phyloP scores from a whole-genome alignment of 2,113 vertebrate species.

The Corynorhinus townsendii region DNA sequence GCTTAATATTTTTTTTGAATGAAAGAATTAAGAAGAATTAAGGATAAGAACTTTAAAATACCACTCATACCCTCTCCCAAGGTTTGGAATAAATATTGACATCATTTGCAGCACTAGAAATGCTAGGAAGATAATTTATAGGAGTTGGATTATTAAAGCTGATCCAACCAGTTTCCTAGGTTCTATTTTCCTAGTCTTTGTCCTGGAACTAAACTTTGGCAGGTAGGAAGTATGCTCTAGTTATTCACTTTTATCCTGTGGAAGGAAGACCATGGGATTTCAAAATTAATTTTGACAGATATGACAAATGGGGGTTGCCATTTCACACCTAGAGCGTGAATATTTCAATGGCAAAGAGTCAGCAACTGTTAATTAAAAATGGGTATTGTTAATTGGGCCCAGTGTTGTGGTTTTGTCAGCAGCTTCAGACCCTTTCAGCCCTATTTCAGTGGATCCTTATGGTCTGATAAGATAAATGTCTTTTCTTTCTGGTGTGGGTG shows the following conservation, averaged over 20 bases:
- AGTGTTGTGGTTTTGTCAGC: conserved; percentile 71
- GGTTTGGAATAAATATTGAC: neutral
- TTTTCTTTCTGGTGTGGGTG: conserved; percentile 38
- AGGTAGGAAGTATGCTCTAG: conserved; percentile 24
- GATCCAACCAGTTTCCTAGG: neutral
- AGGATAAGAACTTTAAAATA: neutral
- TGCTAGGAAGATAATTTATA: neutral
- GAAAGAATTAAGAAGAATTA: neutral
- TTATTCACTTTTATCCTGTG: conserved; percentile 37
- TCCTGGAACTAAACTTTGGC: conserved; percentile 54
- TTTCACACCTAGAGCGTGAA: conserved; percentile 74
- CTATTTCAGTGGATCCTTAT: conserved; percentile 41
- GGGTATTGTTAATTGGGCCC: conserved; percentile 75
- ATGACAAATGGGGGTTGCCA: conserved; percentile 74
- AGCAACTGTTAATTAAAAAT: conserved; percentile 76
- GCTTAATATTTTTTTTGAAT: neutral
- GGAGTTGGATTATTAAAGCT: neutral
- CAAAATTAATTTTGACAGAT: conserved; percentile 74
- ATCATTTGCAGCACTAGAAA: neutral
- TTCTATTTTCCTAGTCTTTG: conserved; percentile 46
- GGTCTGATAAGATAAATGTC: conserved; percentile 50
- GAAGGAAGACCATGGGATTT: conserved; percentile 60
- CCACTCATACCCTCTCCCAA: neutral
- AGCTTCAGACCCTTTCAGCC: conserved; percentile 66
- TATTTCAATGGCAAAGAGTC: conserved; percentile 74